Evolutionary conservation across 2,113 vertebrate genomes (phyloP), one percentile per base, ranked within the genome.

Genomic region (Oostethus manadensis): DNA sequence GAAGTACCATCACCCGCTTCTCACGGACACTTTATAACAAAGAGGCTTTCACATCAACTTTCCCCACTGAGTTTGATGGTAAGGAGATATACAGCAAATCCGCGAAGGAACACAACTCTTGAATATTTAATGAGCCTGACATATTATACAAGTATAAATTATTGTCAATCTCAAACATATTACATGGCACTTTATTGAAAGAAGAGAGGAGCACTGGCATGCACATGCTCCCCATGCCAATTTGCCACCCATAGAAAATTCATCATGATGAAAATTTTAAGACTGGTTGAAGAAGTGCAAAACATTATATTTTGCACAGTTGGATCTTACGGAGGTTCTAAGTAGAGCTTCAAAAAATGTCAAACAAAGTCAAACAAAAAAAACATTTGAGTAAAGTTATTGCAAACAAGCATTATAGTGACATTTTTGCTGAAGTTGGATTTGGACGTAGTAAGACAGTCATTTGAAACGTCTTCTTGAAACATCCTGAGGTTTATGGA

Each of bases 211-310:
- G 33, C 33, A 22, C 4, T 51, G 46, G 54, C 62, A 65, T 42
- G 42, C 58, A 40, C 18, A 10, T 21, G 23, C 40, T 59, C 50
- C 44, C 15, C 2, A 9, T 59, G 59, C 42, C 49, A 49, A 63
- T 53, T 33, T 62, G 46, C 56, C 61, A 73, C 63, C 64, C 38
- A 20, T 51, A 75, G 69, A 51, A 74, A 77, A 78, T 73, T n/a
- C n/a, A n/a, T n/a, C n/a, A n/a, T n/a, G n/a, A n/a, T n/a, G n/a
- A n/a, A n/a, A n/a, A n/a, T n/a, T n/a, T n/a, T n/a, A n/a, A n/a
- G n/a, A n/a, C n/a, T n/a, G n/a, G n/a, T n/a, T n/a, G n/a, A n/a
- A n/a, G n/a, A n/a, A n/a, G n/a, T n/a, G n/a, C n/a, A n/a, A n/a
- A n/a, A n/a, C n/a, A n/a, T n/a, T n/a, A n/a, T n/a, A n/a, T n/a